phyloP scores from a whole-genome alignment of 2,797 vertebrate genomes.

The Limosa lapponica region DNA sequence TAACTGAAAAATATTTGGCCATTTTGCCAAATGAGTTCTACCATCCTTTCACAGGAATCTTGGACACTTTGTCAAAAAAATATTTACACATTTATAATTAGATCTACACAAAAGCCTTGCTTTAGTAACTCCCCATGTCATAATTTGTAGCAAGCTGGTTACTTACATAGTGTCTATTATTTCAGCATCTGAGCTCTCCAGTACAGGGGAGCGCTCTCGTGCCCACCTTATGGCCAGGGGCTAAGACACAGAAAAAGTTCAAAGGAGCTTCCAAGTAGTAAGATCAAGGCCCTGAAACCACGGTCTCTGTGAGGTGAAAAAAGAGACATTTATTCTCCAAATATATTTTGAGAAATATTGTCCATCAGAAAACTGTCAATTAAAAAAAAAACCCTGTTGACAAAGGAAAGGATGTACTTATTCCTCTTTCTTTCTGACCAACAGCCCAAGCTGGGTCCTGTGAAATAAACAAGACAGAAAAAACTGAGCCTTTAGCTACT shows the following conservation, averaged over 20 bases:
- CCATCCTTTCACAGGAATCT: not conserved
- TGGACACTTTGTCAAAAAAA: not conserved
- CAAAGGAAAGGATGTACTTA: not conserved
- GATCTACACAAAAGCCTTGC: not conserved
- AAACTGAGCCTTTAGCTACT: not conserved
- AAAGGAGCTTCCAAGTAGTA: not conserved
- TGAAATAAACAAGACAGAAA: not conserved
- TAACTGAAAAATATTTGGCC: conserved; percentile 30
- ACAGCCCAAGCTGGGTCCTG: not conserved
- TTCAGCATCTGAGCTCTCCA: not conserved
- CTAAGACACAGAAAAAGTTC: not conserved
- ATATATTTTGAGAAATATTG: not conserved
- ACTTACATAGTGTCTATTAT: not conserved
- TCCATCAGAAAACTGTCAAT: not conserved
- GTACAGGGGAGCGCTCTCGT: not conserved
- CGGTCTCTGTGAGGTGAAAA: not conserved
- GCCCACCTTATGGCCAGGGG: no score
- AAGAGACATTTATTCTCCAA: not conserved
- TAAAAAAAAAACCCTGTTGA: not conserved
- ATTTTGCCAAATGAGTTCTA: conserved; percentile 34
- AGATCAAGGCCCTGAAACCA: not conserved
- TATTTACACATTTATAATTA: not conserved
- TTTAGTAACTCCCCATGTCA: not conserved
- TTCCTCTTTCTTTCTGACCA: not conserved
- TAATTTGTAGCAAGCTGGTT: not conserved